Percentiles rank a stretch among this genome's conserved stretches.
Conservation (phyloP, 2,113 vertebrate genomes). For the Uria lomvia region DNA sequence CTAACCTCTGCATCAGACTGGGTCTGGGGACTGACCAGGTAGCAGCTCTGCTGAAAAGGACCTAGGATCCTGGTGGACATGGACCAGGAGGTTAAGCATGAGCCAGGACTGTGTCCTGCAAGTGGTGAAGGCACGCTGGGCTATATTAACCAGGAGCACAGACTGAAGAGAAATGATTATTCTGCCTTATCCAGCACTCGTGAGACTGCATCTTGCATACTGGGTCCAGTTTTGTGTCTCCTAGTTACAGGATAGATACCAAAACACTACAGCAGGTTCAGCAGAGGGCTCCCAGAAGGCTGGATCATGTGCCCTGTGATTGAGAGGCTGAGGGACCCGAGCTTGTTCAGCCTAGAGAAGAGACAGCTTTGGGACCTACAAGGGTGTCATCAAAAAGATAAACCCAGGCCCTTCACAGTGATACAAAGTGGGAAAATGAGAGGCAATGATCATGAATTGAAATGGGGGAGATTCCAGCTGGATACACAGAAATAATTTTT, state of each 20-base stretch:
- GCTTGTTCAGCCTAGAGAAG: background rate
- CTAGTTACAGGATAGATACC: background rate
- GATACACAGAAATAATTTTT: background rate
- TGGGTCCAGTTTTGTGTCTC: background rate
- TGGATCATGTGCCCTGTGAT: background rate
- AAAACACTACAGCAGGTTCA: background rate
- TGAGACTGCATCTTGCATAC: background rate
- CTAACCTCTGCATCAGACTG: background rate
- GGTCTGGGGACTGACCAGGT: too few species aligned
- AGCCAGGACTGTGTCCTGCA: background rate
- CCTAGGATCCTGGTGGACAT: too few species aligned
- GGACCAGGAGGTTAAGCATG: background rate
- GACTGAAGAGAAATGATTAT: background rate
- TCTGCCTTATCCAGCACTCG: background rate
- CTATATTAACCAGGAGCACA: background rate
- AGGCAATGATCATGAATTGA: background rate
- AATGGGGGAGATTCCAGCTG: background rate
- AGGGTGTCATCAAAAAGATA: background rate
- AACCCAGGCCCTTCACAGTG: background rate
- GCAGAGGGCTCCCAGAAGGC: background rate
- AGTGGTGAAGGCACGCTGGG: background rate
- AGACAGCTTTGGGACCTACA: background rate
- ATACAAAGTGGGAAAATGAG: background rate
- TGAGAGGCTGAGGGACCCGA: background rate
- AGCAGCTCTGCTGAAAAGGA: background rate